These are phyloP conservation scores for Drosophila nr. fundita DNA, from an alignment of 2,888 invertebrate species.

Conservation along the genomic window DNA sequence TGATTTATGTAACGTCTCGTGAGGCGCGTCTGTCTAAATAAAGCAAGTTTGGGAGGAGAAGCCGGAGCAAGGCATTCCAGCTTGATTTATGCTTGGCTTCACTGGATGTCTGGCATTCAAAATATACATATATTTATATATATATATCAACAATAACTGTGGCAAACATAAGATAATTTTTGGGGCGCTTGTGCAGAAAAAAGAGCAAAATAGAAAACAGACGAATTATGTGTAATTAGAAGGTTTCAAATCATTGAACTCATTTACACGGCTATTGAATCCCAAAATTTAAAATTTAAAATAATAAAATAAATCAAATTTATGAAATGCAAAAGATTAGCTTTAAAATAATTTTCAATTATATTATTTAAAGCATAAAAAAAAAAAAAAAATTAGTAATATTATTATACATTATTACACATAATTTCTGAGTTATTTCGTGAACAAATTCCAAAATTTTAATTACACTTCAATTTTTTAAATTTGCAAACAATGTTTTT, in stretches of 20 bases:
- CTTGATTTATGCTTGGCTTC: constrained; percentile 51
- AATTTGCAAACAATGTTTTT: constrained; percentile 25
- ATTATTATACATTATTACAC: background rate
- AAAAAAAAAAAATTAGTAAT: background rate
- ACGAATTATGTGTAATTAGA: constrained; percentile 56
- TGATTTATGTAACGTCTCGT: constrained; percentile 53
- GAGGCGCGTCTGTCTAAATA: constrained; percentile 54
- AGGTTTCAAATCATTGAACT: constrained; percentile 60
- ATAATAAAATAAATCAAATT: background rate
- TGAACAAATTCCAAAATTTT: background rate
- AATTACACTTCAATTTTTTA: constrained; percentile 7
- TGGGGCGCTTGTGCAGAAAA: background rate
- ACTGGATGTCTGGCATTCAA: constrained; percentile 26
- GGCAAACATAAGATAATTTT: constrained; percentile 23
- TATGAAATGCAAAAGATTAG: background rate
- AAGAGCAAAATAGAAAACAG: constrained; percentile 16
- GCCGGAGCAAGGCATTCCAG: constrained; percentile 4
- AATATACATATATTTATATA: constrained; percentile 1
- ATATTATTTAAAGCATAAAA: background rate
- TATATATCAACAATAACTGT: constrained; percentile 47
- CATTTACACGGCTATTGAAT: constrained; percentile 43
- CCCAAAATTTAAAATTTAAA: constrained; percentile 9
- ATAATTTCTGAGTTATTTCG: background rate
- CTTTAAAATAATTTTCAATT: background rate
- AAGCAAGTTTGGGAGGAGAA: constrained; percentile 7